Evolutionary conservation across 2,113 vertebrate species (phyloP).

Genomic region (Neolamprologus hecqui): DNA sequence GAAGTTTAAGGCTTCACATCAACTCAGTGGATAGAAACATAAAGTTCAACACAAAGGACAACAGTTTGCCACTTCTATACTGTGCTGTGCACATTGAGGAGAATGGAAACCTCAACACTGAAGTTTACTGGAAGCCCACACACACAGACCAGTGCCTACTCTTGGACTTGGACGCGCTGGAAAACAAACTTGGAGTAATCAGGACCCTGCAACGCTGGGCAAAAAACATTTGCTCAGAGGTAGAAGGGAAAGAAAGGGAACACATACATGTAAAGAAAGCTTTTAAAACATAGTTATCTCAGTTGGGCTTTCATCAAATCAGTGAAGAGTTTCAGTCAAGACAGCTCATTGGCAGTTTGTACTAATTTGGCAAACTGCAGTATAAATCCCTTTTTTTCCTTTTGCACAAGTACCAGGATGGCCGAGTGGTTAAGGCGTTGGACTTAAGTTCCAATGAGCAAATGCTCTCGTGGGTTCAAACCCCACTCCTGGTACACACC

Average conservation of each 20-base stretch:
- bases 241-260: accelerated
- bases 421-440: no score
- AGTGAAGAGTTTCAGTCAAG: not conserved
- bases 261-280: not conserved
- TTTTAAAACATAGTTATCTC: not conserved
- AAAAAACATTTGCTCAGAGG: not conserved
- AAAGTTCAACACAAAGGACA: accelerated
- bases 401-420: accelerated
- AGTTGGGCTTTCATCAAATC: not conserved
- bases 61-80: not conserved
- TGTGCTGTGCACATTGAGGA: not conserved
- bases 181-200: not conserved
- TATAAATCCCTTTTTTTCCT: not conserved
- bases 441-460: not conserved
- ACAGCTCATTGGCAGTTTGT: accelerated
- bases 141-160: not conserved
- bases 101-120: accelerated
- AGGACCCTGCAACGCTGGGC: not conserved
- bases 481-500: not conserved
- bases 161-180: accelerated
- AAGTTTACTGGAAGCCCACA: not conserved
- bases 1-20: accelerated
- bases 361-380: not conserved
- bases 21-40: not conserved
- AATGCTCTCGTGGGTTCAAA: not conserved